Evolutionary conservation across 2,888 invertebrate genomes (phyloP), one percentile per base, ranked within the genome.

Genomic region (Oxyteleia sp.): DNA sequence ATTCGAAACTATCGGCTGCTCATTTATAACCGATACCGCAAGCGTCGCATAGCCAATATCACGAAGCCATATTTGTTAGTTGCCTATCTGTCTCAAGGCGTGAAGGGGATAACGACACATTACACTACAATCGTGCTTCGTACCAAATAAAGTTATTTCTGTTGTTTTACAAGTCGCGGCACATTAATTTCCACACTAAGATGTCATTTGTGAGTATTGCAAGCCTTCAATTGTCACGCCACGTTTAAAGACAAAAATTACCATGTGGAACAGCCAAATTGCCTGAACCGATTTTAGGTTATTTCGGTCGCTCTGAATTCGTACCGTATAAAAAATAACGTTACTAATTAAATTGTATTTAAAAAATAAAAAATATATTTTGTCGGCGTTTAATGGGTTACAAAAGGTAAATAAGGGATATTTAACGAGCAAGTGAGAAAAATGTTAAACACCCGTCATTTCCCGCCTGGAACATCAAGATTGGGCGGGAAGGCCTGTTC

Each of bases 41-140:
- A 5, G 23, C 23, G 23, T 23, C 5, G 5, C 23, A 32, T 32
- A n/a, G 4, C 32, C 8, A 32, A 8, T 8, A 32, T 32, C 10
- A 32, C 32, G 32, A 32, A 32, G 32, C 32, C 32, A 32, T 32
- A 32, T 32, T 32, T 32, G 32, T 32, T 32, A 32, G 32, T 32
- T 32, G 8, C 1, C 32, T 8, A 32, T 32, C 32, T 32, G 32
- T 32, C 32, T 32, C 10, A 1, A 32, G 8, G 8, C 10, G 8
- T 8, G 32, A 32, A 8, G 5, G 32, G 32, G 8, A 32, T 8
- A 32, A 32, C 32, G 32, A 32, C 5, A n/a, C 23, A 32, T 7
- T 32, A 1, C 8, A 8, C 8, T 32, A 32, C 1, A 32, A 8
- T 8, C 1, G 3, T 7, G 32, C 10, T 32, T 32, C 8, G 8